These are phyloP conservation scores for Sylvia borin DNA, from an alignment of 2,797 vertebrate species.

Conservation along the genomic window DNA sequence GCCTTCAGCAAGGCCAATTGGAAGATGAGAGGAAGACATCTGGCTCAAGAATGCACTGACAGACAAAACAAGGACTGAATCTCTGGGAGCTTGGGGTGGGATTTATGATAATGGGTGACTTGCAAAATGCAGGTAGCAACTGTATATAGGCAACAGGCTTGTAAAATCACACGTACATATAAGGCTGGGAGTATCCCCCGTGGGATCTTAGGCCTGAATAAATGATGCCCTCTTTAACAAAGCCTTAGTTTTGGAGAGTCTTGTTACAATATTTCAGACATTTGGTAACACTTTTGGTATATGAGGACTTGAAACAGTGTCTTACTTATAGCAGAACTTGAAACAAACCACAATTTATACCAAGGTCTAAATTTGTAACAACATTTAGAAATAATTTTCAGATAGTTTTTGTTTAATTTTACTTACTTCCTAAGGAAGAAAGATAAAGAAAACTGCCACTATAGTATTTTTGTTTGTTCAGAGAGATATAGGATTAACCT, in stretches of 20 bases:
- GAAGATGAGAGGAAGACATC: neutral
- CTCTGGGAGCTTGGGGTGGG: neutral
- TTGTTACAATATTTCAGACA: rapidly evolving
- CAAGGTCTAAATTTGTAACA: neutral
- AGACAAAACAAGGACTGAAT: neutral
- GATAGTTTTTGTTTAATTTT: neutral
- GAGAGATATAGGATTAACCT: neutral
- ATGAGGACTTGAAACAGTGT: rapidly evolving
- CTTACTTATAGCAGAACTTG: neutral
- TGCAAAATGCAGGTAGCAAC: neutral
- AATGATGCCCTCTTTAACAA: neutral
- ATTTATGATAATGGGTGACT: too few species aligned
- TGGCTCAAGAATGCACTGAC: too few species aligned
- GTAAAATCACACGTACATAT: neutral
- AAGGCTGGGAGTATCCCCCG: rapidly evolving
- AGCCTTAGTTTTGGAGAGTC: neutral
- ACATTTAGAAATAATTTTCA: neutral
- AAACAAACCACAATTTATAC: neutral
- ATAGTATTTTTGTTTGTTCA: neutral
- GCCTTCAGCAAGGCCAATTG: neutral
- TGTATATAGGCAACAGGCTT: neutral
- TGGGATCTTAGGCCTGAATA: neutral
- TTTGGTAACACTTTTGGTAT: neutral
- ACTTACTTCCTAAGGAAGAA: neutral
- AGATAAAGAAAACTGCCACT: neutral